These are phyloP conservation scores for Escarpia spicata DNA, from an alignment of 2,888 invertebrate species.

Conservation along the genomic window DNA sequence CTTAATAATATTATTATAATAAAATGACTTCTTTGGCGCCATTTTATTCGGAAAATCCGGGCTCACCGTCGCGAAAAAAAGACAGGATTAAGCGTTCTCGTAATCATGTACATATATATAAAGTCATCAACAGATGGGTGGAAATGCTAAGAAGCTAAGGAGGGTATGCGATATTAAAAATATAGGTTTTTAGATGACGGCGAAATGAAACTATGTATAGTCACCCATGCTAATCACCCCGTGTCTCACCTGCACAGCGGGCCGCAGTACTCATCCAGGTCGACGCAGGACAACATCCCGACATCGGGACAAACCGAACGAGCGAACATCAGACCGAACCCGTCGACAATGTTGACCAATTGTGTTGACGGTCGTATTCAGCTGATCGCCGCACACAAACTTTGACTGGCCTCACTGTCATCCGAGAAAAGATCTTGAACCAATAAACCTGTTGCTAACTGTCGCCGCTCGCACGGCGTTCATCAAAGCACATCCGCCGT, in stretches of 20 bases:
- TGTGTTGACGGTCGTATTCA: not conserved
- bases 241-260: not conserved
- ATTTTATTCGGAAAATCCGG: no score
- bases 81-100: no score
- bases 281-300: not conserved
- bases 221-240: not conserved
- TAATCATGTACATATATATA: no score
- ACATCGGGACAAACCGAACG: not conserved
- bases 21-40: no score
- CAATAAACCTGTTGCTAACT: not conserved
- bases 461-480: not conserved
- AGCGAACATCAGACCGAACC: not conserved
- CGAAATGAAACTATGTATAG: no score
- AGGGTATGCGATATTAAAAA: no score
- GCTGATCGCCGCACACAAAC: not conserved
- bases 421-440: not conserved
- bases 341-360: not conserved
- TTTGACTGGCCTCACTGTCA: not conserved
- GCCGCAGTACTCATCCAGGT: not conserved
- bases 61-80: no score
- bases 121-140: no score
- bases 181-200: no score
- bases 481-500: not conserved
- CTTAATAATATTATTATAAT: no score
- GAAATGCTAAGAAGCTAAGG: no score